phyloP scores from a whole-genome alignment of 2,888 invertebrate genomes.

The Azorinus chamasolen region DNA sequence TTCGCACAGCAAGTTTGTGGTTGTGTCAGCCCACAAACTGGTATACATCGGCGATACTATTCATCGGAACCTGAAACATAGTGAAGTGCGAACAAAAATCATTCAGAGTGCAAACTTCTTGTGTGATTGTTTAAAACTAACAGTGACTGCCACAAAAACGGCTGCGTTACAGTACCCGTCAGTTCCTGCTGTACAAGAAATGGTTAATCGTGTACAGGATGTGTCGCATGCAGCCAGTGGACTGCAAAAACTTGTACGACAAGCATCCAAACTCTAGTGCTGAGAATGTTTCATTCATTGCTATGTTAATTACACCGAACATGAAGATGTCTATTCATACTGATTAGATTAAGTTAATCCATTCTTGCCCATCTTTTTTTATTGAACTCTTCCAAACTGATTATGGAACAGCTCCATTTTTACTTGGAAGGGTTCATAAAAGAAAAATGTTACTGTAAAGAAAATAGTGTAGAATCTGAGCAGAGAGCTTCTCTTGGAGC shows the following conservation, averaged over 20 bases:
- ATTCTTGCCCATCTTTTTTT: no score
- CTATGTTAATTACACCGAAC: not conserved
- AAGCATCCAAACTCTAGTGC: constrained; percentile 76
- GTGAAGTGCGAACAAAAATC: constrained; percentile 90
- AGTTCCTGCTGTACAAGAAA: constrained; percentile 95
- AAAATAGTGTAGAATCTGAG: no score
- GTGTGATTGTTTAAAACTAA: constrained; percentile 87
- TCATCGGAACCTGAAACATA: constrained; percentile 92
- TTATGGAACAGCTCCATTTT: no score
- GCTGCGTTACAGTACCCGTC: constrained; percentile 97
- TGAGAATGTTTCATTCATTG: no score
- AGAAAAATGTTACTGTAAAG: no score
- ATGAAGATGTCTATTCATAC: no score
- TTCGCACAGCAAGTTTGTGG: constrained; percentile 97
- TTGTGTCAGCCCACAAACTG: constrained; percentile 96
- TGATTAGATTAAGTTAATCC: no score
- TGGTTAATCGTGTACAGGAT: constrained; percentile 96
- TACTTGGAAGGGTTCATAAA: no score
- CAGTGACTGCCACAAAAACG: constrained; percentile 95
- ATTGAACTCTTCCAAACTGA: no score
- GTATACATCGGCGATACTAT: constrained; percentile 98
- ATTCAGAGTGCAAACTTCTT: constrained; percentile 83
- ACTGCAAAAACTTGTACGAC: constrained; percentile 88
- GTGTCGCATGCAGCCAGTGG: constrained; percentile 94
- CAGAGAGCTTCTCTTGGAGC: no score